Base-by-base conservation (phyloP, 2,113 vertebrate species). In the Pterophyllum scalare region DNA sequence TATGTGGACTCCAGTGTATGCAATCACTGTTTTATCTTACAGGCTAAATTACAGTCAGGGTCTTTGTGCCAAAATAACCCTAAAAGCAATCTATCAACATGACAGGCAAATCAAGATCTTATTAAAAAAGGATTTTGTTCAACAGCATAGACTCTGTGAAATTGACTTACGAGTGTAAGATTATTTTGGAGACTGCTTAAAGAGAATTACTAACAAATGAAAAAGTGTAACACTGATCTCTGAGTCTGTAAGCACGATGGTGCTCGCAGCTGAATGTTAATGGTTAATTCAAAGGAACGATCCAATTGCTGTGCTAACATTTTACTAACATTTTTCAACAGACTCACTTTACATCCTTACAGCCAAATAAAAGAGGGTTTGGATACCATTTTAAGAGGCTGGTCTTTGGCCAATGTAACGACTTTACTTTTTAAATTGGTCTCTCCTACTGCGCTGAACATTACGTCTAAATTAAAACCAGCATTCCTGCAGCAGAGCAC, bases 401-500 rank as follows among this genome's bases (percentile, higher is more conserved):
- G 64, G 22, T 26, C 14, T 26, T 67, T 2, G 46, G 1, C 0
- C 22, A 46, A 22, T 67, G 0, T 11, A 67, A 49, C 64, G 49
- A 28, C 22, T 67, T 28, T 12, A 0, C 8, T 67, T 11, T 46
- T 22, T 67, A 33, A 33, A 33, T 67, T 17, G 5, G 38, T 57
- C 19, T 22, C 15, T 12, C 15, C 17, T 13, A n/a, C 7, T 76
- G 49, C n/a, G 49, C 57, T 31, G 31, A 56, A 56, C 56, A 43
- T n/a, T 14, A 2, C 64, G 65, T 19, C 49, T 9, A 52, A 26
- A 26, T 28, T 9, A 1, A 64, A 78, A 40, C 38, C 70, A 33
- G 46, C 13, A 62, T 80, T 81, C 77, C 46, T 72, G 31, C 46
- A 40, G 60, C 28, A 56, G 43, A 83, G 72, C 54, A 2, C 12